Conservation (phyloP, 2,113 vertebrate genomes). For the Dunckerocampus dactyliophorus region DNA sequence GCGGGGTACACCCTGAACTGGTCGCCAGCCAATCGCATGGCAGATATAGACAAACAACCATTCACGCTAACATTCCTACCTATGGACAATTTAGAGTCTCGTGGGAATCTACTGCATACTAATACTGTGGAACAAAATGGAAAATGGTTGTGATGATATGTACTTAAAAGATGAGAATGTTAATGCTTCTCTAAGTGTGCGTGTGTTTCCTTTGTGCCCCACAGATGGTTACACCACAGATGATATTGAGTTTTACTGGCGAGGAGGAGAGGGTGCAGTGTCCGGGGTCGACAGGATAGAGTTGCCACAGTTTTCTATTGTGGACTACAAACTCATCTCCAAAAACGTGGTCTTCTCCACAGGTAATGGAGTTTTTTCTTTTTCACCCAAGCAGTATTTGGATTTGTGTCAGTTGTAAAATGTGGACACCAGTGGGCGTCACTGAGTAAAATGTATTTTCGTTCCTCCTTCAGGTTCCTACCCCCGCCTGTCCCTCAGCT, state of each 20-base stretch:
- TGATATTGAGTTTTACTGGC: slow-evolving; percentile 99
- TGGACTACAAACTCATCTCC: slow-evolving; percentile 96
- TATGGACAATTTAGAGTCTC: no score
- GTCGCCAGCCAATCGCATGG: no score
- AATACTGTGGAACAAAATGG: no score
- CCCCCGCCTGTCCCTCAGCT: slow-evolving; percentile 96
- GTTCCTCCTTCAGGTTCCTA: slow-evolving; percentile 82
- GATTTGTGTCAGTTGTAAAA: slow-evolving; percentile 17
- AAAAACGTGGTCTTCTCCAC: slow-evolving; percentile 98
- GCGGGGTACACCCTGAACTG: no score
- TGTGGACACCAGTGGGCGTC: slow-evolving; percentile 29
- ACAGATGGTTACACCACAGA: slow-evolving; percentile 98
- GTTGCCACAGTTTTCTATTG: slow-evolving; percentile 96
- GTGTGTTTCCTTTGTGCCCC: slow-evolving; percentile 33
- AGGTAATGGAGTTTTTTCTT: slow-evolving; percentile 66
- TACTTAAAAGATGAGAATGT: no score
- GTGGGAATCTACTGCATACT: no score
- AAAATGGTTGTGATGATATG: not conserved
- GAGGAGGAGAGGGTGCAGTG: slow-evolving; percentile 90
- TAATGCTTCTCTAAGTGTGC: not conserved
- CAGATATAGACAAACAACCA: no score
- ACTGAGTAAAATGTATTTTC: slow-evolving; percentile 44
- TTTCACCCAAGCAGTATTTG: not conserved
- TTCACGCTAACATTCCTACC: no score
- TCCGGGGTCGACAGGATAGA: slow-evolving; percentile 96